A percentile compares a stretch with the other conserved stretches of the same genome.
Conservation (phyloP, 1,140 invertebrate genomes). For the Drosophila pectinifera region DNA sequence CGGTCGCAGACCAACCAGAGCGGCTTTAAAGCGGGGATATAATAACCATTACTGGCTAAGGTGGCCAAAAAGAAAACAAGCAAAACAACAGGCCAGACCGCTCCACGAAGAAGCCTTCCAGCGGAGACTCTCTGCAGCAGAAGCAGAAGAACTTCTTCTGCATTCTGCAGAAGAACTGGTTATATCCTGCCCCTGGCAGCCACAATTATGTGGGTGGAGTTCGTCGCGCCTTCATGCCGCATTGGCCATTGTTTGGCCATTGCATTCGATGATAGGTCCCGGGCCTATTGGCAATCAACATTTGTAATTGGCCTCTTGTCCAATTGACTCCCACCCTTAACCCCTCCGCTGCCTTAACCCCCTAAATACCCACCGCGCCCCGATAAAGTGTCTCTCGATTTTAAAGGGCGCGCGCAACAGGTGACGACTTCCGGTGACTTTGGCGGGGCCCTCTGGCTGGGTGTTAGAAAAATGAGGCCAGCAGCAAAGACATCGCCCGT, state of each 20-base stretch:
- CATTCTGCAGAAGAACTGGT: conserved; percentile 31
- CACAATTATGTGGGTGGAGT: conserved; percentile 78
- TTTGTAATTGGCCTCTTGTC: conserved; percentile 75
- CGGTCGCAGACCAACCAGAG: conserved; percentile 77
- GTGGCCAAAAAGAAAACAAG: conserved; percentile 51
- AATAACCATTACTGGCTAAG: conserved; percentile 66
- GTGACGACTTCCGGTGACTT: conserved; percentile 7
- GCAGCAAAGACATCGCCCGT: conserved; percentile 44
- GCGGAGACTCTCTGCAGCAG: background rate
- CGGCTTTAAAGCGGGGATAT: conserved; percentile 77
- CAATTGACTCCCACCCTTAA: conserved; percentile 29
- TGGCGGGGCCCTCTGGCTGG: conserved; percentile 10
- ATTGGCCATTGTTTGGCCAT: conserved; percentile 69
- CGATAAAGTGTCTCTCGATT: background rate
- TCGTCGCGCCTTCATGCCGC: conserved; percentile 63
- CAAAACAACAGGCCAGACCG: conserved; percentile 21
- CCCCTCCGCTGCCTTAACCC: too few species aligned
- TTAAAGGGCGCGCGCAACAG: conserved; percentile 25
- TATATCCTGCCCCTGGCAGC: conserved; percentile 6
- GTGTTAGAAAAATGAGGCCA: conserved; percentile 55
- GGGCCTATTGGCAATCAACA: conserved; percentile 71
- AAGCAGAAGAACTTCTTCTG: too few species aligned
- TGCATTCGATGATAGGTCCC: conserved; percentile 71
- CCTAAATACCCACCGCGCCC: too few species aligned
- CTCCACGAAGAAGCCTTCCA: conserved; percentile 6